Percentiles rank a stretch among this genome's conserved stretches.
Evolutionary conservation across 2,888 invertebrate species (phyloP).

Genomic region (Cataglyphis altisquamis): DNA sequence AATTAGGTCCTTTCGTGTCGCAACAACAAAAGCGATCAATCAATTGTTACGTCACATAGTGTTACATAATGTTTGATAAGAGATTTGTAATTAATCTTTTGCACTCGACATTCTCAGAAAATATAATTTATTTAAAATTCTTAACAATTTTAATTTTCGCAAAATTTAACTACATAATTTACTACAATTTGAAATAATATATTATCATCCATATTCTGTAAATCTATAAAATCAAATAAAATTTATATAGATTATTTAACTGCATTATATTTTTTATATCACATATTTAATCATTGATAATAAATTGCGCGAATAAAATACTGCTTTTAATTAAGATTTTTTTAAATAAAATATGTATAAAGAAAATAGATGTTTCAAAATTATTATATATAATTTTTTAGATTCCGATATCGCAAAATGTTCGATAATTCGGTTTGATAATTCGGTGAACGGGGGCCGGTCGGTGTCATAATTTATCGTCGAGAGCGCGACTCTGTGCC

Average conservation of each 20-base stretch:
- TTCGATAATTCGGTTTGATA: neutral
- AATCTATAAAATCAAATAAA: neutral
- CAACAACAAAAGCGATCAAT: neutral
- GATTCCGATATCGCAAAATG: neutral
- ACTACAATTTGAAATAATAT: neutral
- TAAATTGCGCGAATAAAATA: neutral
- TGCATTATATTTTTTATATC: neutral
- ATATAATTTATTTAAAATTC: neutral
- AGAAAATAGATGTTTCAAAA: neutral
- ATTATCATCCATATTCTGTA: neutral
- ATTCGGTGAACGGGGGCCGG: neutral
- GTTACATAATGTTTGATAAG: neutral
- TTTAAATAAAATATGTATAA: neutral
- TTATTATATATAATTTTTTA: neutral
- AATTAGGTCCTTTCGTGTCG: conserved; percentile 13
- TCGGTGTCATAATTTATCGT: conserved; percentile 37
- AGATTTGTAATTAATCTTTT: neutral
- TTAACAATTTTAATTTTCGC: neutral
- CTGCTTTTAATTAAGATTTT: neutral
- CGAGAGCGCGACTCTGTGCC: conserved; percentile 56
- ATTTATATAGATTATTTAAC: neutral
- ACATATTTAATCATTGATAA: neutral
- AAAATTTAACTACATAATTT: neutral
- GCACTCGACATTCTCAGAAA: neutral
- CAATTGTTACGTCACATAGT: neutral